These are phyloP conservation scores for Anoplolepis gracilipes DNA, from an alignment of 1,140 invertebrate genomes.

Conservation along the genomic window DNA sequence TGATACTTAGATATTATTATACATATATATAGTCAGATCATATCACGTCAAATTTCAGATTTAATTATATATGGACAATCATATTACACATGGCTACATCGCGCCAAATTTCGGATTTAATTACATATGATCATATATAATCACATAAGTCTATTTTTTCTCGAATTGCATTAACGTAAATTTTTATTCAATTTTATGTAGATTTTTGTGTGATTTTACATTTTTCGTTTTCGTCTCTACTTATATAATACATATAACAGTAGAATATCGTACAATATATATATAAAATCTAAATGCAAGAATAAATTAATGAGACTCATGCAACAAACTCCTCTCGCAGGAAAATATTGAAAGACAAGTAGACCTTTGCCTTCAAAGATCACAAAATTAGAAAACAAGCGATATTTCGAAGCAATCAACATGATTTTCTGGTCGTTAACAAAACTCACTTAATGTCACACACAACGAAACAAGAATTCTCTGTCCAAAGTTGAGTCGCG, in stretches of 20 bases:
- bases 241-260: constrained; percentile 2
- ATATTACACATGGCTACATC: too few species aligned
- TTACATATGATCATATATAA: too few species aligned
- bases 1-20: too few species aligned
- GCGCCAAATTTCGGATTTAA: too few species aligned
- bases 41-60: too few species aligned
- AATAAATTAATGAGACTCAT: constrained; percentile 55
- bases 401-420: not conserved
- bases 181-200: not conserved
- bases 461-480: not conserved
- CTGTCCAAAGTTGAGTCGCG: not conserved
- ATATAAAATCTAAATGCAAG: constrained; percentile 13
- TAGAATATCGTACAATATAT: not conserved
- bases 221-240: not conserved
- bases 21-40: too few species aligned
- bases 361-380: not conserved
- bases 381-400: too few species aligned
- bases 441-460: not conserved
- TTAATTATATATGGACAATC: too few species aligned
- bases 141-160: too few species aligned
- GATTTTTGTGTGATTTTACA: not conserved
- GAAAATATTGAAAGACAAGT: not conserved
- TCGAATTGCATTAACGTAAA: too few species aligned
- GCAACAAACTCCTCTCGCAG: not conserved
- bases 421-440: not conserved